Evolutionary conservation across 2,113 vertebrate species (phyloP).

Genomic region (Trematomus loennbergii): DNA sequence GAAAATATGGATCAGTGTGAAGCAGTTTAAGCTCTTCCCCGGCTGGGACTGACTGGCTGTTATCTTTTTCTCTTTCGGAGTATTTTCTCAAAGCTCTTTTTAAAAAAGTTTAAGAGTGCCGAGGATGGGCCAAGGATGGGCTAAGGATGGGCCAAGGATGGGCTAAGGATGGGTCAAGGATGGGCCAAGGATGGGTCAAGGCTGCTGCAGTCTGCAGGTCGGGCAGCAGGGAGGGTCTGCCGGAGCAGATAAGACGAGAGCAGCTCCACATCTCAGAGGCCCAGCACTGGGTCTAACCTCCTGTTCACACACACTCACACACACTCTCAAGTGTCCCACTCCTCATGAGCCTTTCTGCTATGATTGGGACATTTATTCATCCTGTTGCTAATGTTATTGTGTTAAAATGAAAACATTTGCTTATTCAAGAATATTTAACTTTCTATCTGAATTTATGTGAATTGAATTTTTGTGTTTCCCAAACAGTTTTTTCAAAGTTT

Average conservation of each 20-base stretch:
- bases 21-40: constrained; percentile 2
- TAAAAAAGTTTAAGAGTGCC: too few species aligned
- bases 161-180: too few species aligned
- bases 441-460: too few species aligned
- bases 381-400: background rate
- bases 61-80: constrained; percentile 7
- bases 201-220: constrained; percentile 32
- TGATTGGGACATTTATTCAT: background rate
- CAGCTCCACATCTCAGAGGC: constrained; percentile 14
- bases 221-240: constrained; percentile 35
- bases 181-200: constrained; percentile 27
- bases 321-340: background rate
- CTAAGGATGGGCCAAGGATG: constrained; percentile 24
- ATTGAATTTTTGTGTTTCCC: background rate
- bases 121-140: too few species aligned
- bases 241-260: constrained; percentile 52
- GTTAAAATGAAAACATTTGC: background rate
- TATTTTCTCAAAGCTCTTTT: constrained; percentile 20
- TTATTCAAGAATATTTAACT: background rate
- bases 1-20: background rate
- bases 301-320: background rate
- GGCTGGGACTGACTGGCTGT: background rate
- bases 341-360: background rate
- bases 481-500: background rate
- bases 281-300: constrained; percentile 30